A percentile compares a stretch with the other conserved stretches of the same genome.
Conservation (phyloP, 1,140 invertebrate genomes). For the Ectropis grisescens region DNA sequence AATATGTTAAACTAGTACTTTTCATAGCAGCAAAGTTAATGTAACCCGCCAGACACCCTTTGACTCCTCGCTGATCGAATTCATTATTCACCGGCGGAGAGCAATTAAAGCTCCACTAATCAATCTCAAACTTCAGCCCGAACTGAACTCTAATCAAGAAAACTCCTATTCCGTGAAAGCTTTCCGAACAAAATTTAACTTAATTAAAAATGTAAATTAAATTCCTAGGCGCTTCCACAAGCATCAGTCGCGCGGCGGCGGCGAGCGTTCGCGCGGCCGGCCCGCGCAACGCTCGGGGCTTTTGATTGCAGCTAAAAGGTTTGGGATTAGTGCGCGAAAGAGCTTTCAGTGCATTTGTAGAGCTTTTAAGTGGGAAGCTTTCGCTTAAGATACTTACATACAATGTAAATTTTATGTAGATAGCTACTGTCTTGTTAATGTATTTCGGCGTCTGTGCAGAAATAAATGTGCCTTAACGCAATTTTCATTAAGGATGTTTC, state of each 20-base stretch:
- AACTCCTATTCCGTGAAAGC: slow-evolving; percentile 68
- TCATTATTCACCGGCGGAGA: slow-evolving; percentile 67
- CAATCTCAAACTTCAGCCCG: slow-evolving; percentile 68
- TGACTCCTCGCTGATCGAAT: slow-evolving; percentile 62
- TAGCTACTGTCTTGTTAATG: slow-evolving; percentile 32
- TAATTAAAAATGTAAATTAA: slow-evolving; percentile 71
- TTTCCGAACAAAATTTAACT: slow-evolving; percentile 70
- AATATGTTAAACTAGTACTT: not conserved
- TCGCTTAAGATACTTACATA: slow-evolving; percentile 70
- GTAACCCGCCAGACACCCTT: slow-evolving; percentile 50
- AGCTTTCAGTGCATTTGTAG: slow-evolving; percentile 70
- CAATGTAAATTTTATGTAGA: slow-evolving; percentile 67
- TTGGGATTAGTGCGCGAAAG: slow-evolving; percentile 71
- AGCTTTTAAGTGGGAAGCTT: slow-evolving; percentile 71
- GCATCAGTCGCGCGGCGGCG: slow-evolving; percentile 45
- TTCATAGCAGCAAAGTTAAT: slow-evolving; percentile 8
- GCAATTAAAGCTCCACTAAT: slow-evolving; percentile 70
- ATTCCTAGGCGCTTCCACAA: slow-evolving; percentile 68
- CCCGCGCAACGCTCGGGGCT: slow-evolving; percentile 57
- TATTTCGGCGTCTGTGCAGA: slow-evolving; percentile 32
- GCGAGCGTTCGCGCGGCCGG: slow-evolving; percentile 19
- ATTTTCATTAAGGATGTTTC: slow-evolving; percentile 1
- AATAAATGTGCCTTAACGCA: slow-evolving; percentile 15
- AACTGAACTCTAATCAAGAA: slow-evolving; percentile 69
- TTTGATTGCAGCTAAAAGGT: slow-evolving; percentile 71